phyloP scores from a whole-genome alignment of 2,797 vertebrate genomes.

The Euthynnus affinis region DNA sequence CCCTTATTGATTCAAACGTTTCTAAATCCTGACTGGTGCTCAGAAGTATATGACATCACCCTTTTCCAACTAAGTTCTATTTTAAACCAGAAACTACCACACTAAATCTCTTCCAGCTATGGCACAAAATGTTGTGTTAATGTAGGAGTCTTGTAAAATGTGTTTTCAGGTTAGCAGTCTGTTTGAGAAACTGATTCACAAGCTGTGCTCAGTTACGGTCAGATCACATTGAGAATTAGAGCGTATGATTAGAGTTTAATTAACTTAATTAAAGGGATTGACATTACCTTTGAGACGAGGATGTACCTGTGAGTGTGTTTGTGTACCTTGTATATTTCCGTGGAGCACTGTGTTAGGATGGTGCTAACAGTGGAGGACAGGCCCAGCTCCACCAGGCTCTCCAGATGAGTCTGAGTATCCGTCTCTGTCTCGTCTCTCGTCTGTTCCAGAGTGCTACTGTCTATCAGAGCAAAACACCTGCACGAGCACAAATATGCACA shows the following conservation, averaged over 20 bases:
- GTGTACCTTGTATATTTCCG: slow-evolving; percentile 94
- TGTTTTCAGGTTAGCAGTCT: background rate
- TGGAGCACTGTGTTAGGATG: slow-evolving; percentile 96
- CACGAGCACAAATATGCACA: slow-evolving; percentile 28
- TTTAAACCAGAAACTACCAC: too few species aligned
- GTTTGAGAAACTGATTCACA: slow-evolving; percentile 11
- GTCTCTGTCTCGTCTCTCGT: slow-evolving; percentile 97
- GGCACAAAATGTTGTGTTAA: background rate
- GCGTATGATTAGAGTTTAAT: slow-evolving; percentile 10
- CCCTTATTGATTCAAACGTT: too few species aligned
- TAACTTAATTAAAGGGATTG: background rate
- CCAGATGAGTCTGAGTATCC: slow-evolving; percentile 97
- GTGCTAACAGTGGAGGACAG: slow-evolving; percentile 97
- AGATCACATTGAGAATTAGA: background rate
- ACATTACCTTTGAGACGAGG: background rate
- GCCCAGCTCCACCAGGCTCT: slow-evolving; percentile 96
- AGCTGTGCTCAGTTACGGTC: background rate
- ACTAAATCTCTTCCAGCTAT: background rate
- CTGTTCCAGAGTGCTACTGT: slow-evolving; percentile 96
- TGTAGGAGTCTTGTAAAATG: background rate
- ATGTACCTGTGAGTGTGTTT: background rate
- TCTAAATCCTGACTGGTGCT: too few species aligned
- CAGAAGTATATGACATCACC: too few species aligned
- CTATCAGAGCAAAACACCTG: slow-evolving; percentile 98
- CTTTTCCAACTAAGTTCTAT: too few species aligned